phyloP scores from a whole-genome alignment of 2,797 vertebrate species.

The Phoeniculus purpureus region DNA sequence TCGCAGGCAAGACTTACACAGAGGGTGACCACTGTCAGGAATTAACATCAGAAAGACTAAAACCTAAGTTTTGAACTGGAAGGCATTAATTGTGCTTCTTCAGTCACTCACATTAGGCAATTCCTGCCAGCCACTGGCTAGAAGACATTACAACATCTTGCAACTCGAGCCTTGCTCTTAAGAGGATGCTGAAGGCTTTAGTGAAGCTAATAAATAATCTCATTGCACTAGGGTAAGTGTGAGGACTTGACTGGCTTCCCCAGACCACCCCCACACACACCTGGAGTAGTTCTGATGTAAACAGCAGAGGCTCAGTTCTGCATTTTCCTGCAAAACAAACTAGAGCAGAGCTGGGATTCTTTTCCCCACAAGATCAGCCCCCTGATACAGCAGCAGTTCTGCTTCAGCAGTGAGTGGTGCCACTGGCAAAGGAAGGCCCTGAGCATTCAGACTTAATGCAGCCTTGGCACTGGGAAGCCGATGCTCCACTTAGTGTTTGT shows the following conservation, averaged over 20 bases:
- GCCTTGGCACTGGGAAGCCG: conserved; percentile 36
- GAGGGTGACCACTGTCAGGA: neutral
- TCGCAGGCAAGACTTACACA: neutral
- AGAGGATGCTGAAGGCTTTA: conserved; percentile 19
- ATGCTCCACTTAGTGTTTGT: neutral
- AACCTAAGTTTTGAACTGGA: neutral
- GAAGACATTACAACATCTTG: conserved; percentile 2
- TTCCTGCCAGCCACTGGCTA: conserved; percentile 7
- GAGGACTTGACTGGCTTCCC: conserved; percentile 30
- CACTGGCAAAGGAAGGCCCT: conserved; percentile 21
- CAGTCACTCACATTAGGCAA: neutral
- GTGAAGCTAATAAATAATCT: conserved; percentile 69
- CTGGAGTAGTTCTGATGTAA: conserved; percentile 10
- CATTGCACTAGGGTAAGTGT: conserved; percentile 49
- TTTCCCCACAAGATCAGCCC: neutral
- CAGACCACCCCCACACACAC: neutral
- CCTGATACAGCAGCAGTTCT: conserved; percentile 27
- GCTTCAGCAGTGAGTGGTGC: neutral
- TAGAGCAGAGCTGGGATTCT: neutral
- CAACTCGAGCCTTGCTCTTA: neutral
- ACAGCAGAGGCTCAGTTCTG: conserved; percentile 16
- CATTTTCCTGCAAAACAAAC: conserved; percentile 1
- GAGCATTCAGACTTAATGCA: conserved; percentile 38
- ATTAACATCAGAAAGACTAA: conserved; percentile 16
- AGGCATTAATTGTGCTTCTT: conserved; percentile 10